Base-by-base conservation (phyloP, 2,797 vertebrate species). In the Heterohyrax brucei region DNA sequence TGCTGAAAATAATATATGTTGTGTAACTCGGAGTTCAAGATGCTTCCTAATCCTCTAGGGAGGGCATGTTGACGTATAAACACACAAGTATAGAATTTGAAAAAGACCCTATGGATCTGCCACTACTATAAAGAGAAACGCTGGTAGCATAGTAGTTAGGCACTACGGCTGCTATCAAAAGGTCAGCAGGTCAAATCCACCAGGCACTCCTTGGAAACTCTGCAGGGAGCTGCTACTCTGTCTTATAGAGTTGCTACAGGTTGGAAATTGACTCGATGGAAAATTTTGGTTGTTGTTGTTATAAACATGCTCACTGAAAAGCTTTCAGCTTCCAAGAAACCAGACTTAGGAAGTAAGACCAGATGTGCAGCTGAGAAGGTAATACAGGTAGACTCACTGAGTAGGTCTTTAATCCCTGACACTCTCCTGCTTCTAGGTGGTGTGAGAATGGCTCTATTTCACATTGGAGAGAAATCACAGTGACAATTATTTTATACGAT, bases 401-500 rank as follows among this genome's bases (percentile, higher is more conserved):
- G 56, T 92, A 75, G 46, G n/a, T 2, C n/a, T 93, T 78, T 61
- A 30, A 81, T 96, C 89, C 68, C 46, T 50, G 28, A 44, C 30
- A 62, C 22, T 66, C 5, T 79, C 9, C 44, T 91, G 9, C 72
- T 91, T 64, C 85, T 62, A 76, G 73, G 21, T 7, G 24, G 6
- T 46, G 6, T 73, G 30, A 24, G 73, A 86, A 81, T 46, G 83
- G 72, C 44, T 93, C 78, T 56, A 75, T 80, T 91, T 88, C 56
- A 94, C 75, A 77, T 53, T 62, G 53, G 82, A 88, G 84, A 96
- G 89, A 94, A 91, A 95, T 87, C 77, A 89, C 79, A 85, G 72
- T 73, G 64, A 93, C 66, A 88, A 93, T 50, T 77, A 76, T 92
- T 92, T 92, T 91, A 66, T 6, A 50, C 81, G 70, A n/a, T 18